These are phyloP conservation scores for Parthenolecanium corni DNA, from an alignment of 2,888 invertebrate species.

Conservation along the genomic window DNA sequence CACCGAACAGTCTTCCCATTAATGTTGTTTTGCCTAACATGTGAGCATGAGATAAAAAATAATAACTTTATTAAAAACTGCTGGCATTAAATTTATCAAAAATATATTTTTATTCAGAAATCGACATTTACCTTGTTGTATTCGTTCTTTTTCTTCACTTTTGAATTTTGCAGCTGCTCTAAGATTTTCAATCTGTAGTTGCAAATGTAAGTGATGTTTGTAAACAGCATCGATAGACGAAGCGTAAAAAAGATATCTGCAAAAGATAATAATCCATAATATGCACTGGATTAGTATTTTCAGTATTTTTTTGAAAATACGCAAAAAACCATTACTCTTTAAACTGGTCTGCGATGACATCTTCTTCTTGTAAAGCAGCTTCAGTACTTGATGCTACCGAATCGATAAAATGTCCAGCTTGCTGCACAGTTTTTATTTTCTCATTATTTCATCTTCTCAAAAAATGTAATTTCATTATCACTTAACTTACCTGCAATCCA, in stretches of 20 bases:
- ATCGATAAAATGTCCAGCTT: conserved; percentile 52
- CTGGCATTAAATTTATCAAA: not conserved
- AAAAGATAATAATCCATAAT: conserved; percentile 23
- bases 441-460: not conserved
- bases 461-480: not conserved
- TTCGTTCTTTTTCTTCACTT: conserved; percentile 42
- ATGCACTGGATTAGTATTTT: too few relatives aligned
- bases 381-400: conserved; percentile 62
- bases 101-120: not conserved
- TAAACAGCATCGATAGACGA: conserved; percentile 62
- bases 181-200: conserved; percentile 58
- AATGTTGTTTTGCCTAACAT: conserved; percentile 51
- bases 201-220: conserved; percentile 59
- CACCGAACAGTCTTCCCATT: conserved; percentile 62
- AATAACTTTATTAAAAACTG: too few relatives aligned
- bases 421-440: conserved; percentile 37
- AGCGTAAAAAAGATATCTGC: conserved; percentile 54
- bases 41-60: not conserved
- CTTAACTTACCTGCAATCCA: conserved; percentile 48
- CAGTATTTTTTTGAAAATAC: too few relatives aligned
- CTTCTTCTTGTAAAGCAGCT: conserved; percentile 65
- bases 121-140: conserved; percentile 39
- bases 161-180: conserved; percentile 50
- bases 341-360: conserved; percentile 67
- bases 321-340: conserved; percentile 52